Evolutionary conservation across 2,888 invertebrate genomes (phyloP).

Genomic region (Rhaphigaster nebulosa): DNA sequence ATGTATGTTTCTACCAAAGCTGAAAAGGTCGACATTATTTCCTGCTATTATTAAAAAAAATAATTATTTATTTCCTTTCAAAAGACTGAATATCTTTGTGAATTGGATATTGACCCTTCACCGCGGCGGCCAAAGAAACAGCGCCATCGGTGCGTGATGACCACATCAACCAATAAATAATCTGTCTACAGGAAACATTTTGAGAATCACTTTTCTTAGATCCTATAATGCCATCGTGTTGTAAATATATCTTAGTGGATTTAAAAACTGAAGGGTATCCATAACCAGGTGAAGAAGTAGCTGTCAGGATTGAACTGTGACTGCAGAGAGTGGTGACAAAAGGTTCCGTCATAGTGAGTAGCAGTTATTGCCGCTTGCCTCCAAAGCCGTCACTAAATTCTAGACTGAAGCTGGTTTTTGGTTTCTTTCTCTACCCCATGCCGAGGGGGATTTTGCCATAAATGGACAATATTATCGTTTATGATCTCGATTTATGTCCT

Average conservation of each 20-base stretch:
- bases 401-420: conserved; percentile 17
- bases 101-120: not conserved
- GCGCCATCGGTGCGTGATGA: not conserved
- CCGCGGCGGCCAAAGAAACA: not conserved
- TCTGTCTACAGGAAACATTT: not conserved
- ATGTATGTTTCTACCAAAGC: not conserved
- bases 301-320: not conserved
- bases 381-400: conserved; percentile 43
- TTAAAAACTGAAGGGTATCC: not conserved
- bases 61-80: not conserved
- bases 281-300: not conserved
- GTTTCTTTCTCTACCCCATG: conserved; percentile 6
- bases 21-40: not conserved
- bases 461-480: conserved; percentile 24
- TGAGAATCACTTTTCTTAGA: not conserved
- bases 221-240: not conserved
- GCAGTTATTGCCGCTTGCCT: not conserved
- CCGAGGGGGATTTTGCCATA: not conserved
- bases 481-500: conserved; percentile 21
- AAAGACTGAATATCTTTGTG: not conserved
- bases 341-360: not conserved
- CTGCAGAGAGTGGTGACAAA: not conserved
- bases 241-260: not conserved
- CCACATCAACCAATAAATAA: not conserved
- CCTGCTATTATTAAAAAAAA: not conserved